These are phyloP conservation scores for Blastomussa wellsi DNA, from an alignment of 92 coral and sea anemone genomes.

Conservation along the genomic window DNA sequence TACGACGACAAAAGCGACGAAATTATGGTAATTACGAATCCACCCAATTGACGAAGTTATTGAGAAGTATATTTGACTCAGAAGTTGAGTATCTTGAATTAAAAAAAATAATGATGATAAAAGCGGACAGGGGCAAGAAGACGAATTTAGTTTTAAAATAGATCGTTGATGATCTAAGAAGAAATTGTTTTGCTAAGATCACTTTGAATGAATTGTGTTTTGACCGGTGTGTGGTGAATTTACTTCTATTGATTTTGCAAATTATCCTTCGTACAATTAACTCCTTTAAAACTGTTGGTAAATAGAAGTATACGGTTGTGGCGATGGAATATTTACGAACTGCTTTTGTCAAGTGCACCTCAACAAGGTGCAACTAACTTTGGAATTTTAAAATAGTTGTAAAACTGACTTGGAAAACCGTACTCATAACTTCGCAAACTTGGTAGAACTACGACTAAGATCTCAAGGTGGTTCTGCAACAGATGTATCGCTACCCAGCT, in stretches of 20 bases:
- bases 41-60: constrained; percentile 4
- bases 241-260: constrained; percentile 3
- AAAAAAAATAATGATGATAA: neutral
- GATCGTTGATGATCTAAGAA: neutral
- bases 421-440: neutral
- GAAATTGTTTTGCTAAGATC: constrained; percentile 13
- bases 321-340: constrained; percentile 1
- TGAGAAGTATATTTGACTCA: neutral
- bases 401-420: neutral
- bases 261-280: constrained; percentile 7
- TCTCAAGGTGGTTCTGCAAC: neutral
- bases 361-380: neutral
- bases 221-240: constrained; percentile 7
- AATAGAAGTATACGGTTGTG: constrained; percentile 5
- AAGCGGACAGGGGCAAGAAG: neutral
- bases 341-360: neutral
- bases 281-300: constrained; percentile 28
- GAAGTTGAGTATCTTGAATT: neutral
- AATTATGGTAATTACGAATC: constrained; percentile 9
- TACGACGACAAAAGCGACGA: neutral
- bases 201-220: neutral
- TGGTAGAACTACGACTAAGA: neutral
- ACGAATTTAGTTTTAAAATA: neutral
- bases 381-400: neutral
- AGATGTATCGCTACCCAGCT: neutral